phyloP scores from a whole-genome alignment of 2,888 invertebrate genomes.

The Lasioglossum villosulum region DNA sequence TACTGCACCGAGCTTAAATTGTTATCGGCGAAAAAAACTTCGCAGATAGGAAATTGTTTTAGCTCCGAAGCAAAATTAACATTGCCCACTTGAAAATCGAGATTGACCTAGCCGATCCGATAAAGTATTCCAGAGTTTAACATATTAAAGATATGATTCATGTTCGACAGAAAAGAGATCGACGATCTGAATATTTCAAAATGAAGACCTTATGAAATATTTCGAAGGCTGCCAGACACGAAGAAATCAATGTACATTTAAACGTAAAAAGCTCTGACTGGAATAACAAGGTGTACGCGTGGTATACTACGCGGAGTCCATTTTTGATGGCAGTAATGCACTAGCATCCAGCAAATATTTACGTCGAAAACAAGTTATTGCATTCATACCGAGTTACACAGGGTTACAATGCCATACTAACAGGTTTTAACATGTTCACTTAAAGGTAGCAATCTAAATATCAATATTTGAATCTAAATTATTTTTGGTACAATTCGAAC shows the following conservation, averaged over 20 bases:
- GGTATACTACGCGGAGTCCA: background rate
- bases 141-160: background rate
- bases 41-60: background rate
- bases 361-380: background rate
- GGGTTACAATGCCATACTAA: background rate
- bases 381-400: background rate
- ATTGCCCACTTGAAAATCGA: background rate
- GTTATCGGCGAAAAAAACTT: background rate
- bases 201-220: background rate
- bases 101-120: background rate
- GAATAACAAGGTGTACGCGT: background rate
- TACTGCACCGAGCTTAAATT: background rate
- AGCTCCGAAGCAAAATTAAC: background rate
- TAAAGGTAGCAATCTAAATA: background rate
- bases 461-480: background rate
- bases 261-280: constrained; percentile 4
- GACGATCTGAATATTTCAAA: constrained; percentile 2
- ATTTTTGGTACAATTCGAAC: background rate
- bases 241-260: constrained; percentile 11
- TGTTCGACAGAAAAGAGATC: background rate
- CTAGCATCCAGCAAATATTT: background rate
- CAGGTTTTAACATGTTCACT: background rate
- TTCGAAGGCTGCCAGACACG: background rate
- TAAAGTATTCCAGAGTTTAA: background rate
- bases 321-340: background rate